A percentile compares a stretch with the other conserved stretches of the same genome.
Evolutionary conservation across 2,113 vertebrate species (phyloP).

Genomic region (Leuciscus idus): DNA sequence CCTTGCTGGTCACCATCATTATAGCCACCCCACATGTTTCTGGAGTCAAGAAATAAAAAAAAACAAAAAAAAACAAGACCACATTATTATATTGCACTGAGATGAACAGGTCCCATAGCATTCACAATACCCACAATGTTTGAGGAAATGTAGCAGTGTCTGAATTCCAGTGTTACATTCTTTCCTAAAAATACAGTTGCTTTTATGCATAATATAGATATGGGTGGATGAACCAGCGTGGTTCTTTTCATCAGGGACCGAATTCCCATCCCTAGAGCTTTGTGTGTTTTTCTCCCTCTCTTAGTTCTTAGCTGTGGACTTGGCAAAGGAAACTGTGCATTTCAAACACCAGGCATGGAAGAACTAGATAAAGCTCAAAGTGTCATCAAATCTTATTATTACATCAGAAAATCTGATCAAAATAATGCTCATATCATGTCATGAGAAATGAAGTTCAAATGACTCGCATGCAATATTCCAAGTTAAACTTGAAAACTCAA

Average conservation of each 20-base stretch:
- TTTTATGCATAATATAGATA: not conserved
- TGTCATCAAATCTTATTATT: not conserved
- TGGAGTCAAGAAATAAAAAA: constrained; percentile 48
- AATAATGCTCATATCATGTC: not conserved
- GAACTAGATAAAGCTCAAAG: not conserved
- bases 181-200: not conserved
- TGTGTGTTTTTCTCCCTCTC: not conserved
- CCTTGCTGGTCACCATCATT: constrained; percentile 80
- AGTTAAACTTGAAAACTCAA: not conserved
- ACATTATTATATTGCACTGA: constrained; percentile 1
- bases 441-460: not conserved
- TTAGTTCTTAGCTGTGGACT: not conserved
- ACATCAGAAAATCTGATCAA: not conserved
- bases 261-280: not conserved
- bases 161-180: constrained; percentile 13
- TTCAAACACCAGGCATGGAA: not conserved
- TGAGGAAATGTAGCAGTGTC: not conserved
- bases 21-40: constrained; percentile 88
- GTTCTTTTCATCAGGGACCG: not conserved
- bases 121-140: not conserved
- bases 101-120: not conserved
- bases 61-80: not conserved
- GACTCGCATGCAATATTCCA: not conserved
- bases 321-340: constrained; percentile 12
- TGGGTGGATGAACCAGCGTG: not conserved